Percentiles rank a stretch among this genome's conserved stretches.
These are phyloP conservation scores for Struthio camelus DNA, from an alignment of 2,113 vertebrate species.

Conservation along the genomic window DNA sequence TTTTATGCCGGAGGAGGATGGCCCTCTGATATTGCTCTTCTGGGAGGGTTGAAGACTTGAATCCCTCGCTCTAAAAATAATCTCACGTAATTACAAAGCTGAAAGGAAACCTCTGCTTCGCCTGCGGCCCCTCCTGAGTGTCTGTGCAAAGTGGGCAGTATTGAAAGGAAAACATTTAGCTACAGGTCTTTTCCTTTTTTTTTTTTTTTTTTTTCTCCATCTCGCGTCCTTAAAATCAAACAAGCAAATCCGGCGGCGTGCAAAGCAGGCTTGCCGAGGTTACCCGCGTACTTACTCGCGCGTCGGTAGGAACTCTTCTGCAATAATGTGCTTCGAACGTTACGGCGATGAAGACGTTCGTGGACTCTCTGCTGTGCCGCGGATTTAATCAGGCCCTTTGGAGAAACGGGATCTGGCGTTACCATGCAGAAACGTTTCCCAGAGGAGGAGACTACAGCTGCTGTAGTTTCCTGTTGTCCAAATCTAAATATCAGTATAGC, in stretches of 20 bases:
- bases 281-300: fast-evolving
- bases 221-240: not conserved
- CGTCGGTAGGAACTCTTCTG: not conserved
- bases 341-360: not conserved
- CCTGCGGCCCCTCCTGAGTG: not conserved
- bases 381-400: not conserved
- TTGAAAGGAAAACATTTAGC: not conserved
- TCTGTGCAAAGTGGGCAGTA: not conserved
- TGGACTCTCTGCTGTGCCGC: not conserved
- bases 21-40: not conserved
- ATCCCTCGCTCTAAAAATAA: not conserved
- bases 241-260: not conserved
- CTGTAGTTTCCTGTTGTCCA: not conserved
- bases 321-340: fast-evolving
- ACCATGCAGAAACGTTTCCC: not conserved
- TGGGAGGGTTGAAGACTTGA: not conserved
- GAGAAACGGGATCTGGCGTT: not conserved
- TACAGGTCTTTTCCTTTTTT: too few species aligned
- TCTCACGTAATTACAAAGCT: not conserved
- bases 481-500: not conserved
- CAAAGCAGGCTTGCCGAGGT: not conserved
- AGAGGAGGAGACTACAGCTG: not conserved
- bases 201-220: too few species aligned
- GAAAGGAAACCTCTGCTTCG: not conserved
- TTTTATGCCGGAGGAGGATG: not conserved